Conservation (phyloP, 30 jellyfish, hydroid and myxozoan species). For the Hydractinia echinata region DNA sequence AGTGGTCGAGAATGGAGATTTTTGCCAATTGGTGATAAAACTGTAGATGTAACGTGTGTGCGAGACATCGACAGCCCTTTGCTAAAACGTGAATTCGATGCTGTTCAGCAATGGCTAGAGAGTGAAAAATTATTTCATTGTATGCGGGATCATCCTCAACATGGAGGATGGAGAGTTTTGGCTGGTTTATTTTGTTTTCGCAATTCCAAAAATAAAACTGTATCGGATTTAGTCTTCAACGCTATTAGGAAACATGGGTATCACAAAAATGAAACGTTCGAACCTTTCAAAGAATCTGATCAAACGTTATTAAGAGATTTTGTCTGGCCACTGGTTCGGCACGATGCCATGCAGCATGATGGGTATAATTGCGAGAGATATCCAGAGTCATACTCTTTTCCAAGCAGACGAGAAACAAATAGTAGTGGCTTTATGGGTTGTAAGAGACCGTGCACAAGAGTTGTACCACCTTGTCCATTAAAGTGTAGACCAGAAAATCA, state of each 20-base stretch:
- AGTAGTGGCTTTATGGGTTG: conserved; percentile 8
- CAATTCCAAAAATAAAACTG: background rate
- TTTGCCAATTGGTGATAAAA: background rate
- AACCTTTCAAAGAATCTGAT: background rate
- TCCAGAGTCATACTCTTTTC: background rate
- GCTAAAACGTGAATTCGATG: background rate
- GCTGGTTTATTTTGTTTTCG: conserved; percentile 1
- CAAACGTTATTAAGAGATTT: background rate
- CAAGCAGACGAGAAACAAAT: background rate
- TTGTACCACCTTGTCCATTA: background rate
- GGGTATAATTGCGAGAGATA: background rate
- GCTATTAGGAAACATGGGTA: background rate
- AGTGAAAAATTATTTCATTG: background rate
- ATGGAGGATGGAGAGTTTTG: background rate
- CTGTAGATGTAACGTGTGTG: background rate
- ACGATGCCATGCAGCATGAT: background rate
- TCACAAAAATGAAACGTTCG: background rate
- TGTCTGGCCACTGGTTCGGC: background rate
- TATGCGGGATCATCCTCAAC: conserved; percentile 7
- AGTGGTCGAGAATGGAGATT: conserved; percentile 9
- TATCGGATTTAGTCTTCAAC: background rate
- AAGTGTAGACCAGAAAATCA: background rate
- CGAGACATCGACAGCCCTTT: background rate
- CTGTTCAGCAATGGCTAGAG: background rate
- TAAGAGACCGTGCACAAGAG: background rate